Conservation (phyloP, 2,113 vertebrate species). For the Epinephelus lanceolatus region DNA sequence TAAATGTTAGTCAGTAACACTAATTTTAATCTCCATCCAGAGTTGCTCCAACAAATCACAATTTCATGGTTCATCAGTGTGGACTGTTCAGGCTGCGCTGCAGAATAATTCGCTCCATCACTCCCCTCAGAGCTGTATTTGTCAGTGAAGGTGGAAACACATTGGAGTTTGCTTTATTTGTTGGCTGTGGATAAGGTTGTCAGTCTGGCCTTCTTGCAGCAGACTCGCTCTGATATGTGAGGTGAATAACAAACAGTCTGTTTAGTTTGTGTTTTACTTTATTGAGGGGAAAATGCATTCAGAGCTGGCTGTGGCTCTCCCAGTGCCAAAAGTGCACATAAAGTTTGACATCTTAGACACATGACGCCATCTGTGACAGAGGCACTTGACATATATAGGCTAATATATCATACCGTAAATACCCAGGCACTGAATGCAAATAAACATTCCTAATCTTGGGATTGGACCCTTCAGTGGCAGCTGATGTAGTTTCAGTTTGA, state of each 20-base stretch:
- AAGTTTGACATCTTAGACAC: constrained; percentile 1
- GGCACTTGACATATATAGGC: not conserved
- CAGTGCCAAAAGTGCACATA: not conserved
- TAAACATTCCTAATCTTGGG: constrained; percentile 14
- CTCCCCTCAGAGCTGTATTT: constrained; percentile 46
- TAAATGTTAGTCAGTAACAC: constrained; percentile 30
- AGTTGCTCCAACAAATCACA: constrained; percentile 46
- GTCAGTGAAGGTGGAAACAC: constrained; percentile 24
- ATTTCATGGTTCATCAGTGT: constrained; percentile 55
- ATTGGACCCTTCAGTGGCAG: not conserved
- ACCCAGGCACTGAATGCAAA: not conserved
- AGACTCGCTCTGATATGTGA: constrained; percentile 9
- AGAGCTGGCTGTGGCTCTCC: not conserved
- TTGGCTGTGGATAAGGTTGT: constrained; percentile 40
- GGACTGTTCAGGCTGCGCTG: constrained; percentile 16
- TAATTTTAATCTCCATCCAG: constrained; percentile 44
- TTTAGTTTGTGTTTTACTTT: constrained; percentile 23
- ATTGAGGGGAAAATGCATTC: not conserved
- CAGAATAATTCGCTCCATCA: constrained; percentile 51
- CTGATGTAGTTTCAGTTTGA: not conserved
- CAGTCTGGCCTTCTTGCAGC: constrained; percentile 44
- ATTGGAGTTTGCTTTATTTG: constrained; percentile 40
- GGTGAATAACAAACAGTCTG: constrained; percentile 50
- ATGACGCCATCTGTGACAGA: constrained; percentile 6
- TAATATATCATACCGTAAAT: constrained; percentile 13